Evolutionary conservation across 2,888 invertebrate species (phyloP), one percentile per base, ranked within the genome.

Genomic region (Tyria jacobaeae): DNA sequence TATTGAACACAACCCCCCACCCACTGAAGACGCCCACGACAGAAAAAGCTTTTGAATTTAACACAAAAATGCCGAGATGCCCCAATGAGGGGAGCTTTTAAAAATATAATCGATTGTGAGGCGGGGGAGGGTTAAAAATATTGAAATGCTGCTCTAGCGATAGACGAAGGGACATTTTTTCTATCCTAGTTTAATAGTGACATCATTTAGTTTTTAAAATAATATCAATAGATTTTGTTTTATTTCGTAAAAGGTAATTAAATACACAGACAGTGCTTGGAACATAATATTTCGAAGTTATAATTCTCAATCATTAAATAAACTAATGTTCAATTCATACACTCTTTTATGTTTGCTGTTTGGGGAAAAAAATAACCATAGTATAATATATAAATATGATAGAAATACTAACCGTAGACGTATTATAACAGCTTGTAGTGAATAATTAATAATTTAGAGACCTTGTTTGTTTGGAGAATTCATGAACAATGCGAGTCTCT

Each of bases 1-100:
- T 89, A 70, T 88, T 88, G 82, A 67, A 60, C 66, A 63, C 80
- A 76, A 66, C 82, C 82, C 44, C 82, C 82, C 82, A 68, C 79
- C 80, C 80, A 81, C 75, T 80, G 63, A 82, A 81, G 84, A 86
- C 92, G 90, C 91, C 92, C 87, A 89, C 89, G 79, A 82, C 83
- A 90, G 89, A 92, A 92, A 92, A 92, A 92, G 83, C 91, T 90
- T 90, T 89, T 86, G 89, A 90, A 90, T 86, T 87, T 79, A 75
- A 86, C 87, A 92, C 92, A 92, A 92, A 92, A 91, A 92, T 90
- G 76, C 77, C 79, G 75, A 73, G 55, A 55, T 79, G 85, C 79
- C 79, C 92, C 91, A 91, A 91, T 89, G 81, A 84, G 82, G 80
- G 83, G 73, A 71, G 74, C 60, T 79, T 75, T 71, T 77, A 91